These are phyloP conservation scores for Darevskia nairensis DNA, from an alignment of 2,797 vertebrate species.

Conservation along the genomic window DNA sequence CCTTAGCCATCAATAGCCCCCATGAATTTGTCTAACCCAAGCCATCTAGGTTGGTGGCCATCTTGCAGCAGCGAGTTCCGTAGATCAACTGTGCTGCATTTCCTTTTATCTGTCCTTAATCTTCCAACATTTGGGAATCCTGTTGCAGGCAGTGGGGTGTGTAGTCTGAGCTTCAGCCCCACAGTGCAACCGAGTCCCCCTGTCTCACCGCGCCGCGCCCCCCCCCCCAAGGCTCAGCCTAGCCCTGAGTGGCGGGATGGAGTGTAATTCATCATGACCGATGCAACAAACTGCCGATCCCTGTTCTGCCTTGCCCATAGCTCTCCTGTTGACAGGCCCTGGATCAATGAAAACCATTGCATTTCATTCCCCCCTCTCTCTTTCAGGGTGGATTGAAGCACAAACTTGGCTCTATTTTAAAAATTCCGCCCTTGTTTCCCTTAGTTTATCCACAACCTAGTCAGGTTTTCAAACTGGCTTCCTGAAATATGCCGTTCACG, in stretches of 20 bases:
- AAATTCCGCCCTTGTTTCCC: not conserved
- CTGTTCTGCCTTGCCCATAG: not conserved
- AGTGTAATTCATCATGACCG: not conserved
- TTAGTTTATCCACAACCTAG: no score
- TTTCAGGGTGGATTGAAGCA: not conserved
- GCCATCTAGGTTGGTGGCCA: no score
- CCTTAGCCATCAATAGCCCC: no score
- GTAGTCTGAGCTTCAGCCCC: not conserved
- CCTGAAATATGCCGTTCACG: no score
- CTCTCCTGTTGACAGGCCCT: no score
- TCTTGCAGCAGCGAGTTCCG: no score
- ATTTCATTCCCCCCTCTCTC: not conserved
- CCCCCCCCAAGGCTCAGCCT: not conserved
- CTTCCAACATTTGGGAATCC: no score
- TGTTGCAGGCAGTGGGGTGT: no score
- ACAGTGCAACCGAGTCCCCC: not conserved
- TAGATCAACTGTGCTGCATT: no score
- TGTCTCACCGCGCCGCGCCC: not conserved
- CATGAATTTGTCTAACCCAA: no score
- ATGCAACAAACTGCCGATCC: not conserved
- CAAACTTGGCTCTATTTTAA: not conserved
- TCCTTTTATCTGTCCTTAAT: no score
- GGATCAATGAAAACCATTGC: no score
- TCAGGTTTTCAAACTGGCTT: not conserved
- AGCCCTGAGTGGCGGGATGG: not conserved